Evolutionary conservation across 2,113 vertebrate species (phyloP).

Genomic region (Meleagris gallopavo): DNA sequence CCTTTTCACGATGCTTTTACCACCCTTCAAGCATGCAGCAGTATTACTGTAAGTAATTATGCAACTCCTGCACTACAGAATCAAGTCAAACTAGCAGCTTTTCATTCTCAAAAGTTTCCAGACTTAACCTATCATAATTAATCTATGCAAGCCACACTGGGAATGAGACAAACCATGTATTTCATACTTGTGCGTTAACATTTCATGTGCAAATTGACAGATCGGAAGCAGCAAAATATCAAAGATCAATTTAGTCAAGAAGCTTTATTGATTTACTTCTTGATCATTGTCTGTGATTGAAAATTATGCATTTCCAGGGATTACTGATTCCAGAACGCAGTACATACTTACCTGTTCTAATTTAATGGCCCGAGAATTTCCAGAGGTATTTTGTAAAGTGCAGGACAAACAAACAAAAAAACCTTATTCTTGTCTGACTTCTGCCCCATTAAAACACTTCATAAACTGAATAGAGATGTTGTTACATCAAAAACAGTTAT

Average conservation of each 20-base stretch:
- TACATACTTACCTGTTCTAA: neutral
- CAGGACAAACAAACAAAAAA: neutral
- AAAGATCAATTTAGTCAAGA: neutral
- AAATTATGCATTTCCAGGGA: neutral
- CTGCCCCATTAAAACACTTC: neutral
- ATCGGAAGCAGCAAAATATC: neutral
- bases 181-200: no score
- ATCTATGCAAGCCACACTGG: neutral
- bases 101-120: neutral
- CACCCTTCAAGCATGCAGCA: neutral
- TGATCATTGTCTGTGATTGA: neutral
- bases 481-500: accelerated
- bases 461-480: neutral
- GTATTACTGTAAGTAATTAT: neutral
- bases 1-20: neutral
- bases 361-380: neutral
- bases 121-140: neutral
- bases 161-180: neutral
- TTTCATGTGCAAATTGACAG: neutral
- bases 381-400: neutral
- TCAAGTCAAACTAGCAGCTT: neutral
- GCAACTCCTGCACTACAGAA: neutral
- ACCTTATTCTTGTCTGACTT: neutral
- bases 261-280: neutral
- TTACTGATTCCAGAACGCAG: neutral